Conservation (phyloP, 2,113 vertebrate genomes). For the Sinosuthora webbiana region DNA sequence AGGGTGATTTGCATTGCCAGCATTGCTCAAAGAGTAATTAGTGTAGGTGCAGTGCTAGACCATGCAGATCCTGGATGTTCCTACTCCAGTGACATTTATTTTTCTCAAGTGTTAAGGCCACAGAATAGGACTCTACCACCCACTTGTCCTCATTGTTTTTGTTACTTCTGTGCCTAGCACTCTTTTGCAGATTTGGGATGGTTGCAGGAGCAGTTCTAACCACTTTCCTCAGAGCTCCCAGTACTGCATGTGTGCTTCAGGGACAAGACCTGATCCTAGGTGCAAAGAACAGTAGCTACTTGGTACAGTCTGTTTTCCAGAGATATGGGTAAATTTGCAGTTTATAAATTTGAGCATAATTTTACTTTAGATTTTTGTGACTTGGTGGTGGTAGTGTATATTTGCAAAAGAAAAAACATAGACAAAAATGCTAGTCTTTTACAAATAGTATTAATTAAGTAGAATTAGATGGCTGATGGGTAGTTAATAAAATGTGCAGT, state of each 20-base stretch:
- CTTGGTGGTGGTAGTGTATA: neutral
- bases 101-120: neutral
- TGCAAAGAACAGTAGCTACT: neutral
- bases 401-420: neutral
- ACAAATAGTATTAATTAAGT: neutral
- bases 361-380: neutral
- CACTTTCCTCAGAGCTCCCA: neutral
- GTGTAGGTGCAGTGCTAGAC: neutral
- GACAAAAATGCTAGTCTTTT: neutral
- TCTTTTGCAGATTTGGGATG: neutral
- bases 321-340: neutral
- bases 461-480: neutral
- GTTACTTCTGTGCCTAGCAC: neutral
- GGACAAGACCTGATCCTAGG: neutral
- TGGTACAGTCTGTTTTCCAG: neutral
- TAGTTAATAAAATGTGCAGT: neutral
- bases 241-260: neutral
- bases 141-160: neutral
- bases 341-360: neutral
- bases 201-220: neutral
- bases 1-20: neutral
- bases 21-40: too few species aligned
- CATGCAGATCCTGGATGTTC: neutral
- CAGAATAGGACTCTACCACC: neutral
- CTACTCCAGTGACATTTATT: neutral